Conservation (phyloP, 1,140 invertebrate species). For the Spodoptera frugiperda region DNA sequence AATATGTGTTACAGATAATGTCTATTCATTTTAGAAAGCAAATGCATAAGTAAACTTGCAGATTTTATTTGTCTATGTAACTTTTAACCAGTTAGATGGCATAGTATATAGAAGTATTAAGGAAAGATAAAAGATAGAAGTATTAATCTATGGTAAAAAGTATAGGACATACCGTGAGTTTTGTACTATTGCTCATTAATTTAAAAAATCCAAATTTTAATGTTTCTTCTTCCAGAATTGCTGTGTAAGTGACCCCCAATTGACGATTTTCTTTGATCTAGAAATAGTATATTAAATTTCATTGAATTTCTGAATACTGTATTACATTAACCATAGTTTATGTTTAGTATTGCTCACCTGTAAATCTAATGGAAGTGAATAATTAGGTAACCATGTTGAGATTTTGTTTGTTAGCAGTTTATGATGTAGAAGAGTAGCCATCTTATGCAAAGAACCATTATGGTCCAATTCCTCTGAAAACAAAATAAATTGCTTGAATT, state of each 20-base stretch:
- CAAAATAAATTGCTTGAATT: background rate
- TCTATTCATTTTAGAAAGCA: background rate
- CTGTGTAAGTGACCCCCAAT: conserved; percentile 89
- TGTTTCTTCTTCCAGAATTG: conserved; percentile 88
- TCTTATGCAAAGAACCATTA: conserved; percentile 36
- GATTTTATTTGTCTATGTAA: too few relatives aligned
- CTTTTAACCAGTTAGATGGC: too few relatives aligned
- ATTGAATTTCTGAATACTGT: background rate
- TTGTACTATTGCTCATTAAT: conserved; percentile 91
- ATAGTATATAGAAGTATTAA: too few relatives aligned
- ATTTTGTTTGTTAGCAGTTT: conserved; percentile 85
- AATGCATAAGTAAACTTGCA: too few relatives aligned
- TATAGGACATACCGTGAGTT: conserved; percentile 81
- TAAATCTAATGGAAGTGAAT: conserved; percentile 54
- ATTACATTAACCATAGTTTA: background rate
- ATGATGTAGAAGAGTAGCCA: conserved; percentile 85
- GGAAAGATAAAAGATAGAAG: too few relatives aligned
- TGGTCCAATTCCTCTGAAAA: background rate
- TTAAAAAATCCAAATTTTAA: conserved; percentile 90
- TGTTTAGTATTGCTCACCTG: conserved; percentile 53
- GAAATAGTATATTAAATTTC: conserved; percentile 35
- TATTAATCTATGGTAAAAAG: background rate
- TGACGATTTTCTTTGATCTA: conserved; percentile 83
- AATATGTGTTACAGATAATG: conserved; percentile 5
- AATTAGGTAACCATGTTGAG: conserved; percentile 71